Conservation (phyloP, 92 coral and sea anemone genomes). For the Porites evermanni region DNA sequence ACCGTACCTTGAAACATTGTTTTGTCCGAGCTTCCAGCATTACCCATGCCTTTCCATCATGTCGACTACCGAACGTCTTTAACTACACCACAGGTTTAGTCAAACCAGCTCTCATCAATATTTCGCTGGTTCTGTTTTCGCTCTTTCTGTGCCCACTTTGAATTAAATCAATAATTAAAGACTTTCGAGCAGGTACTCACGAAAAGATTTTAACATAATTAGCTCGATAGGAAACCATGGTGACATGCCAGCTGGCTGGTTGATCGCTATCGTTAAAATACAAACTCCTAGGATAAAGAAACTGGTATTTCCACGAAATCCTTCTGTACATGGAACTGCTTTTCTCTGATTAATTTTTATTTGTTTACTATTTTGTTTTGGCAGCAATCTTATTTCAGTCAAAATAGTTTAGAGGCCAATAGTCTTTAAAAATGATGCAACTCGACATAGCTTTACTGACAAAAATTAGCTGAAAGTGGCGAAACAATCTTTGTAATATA, state of each 20-base stretch:
- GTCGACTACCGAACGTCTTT: neutral
- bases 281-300: no score
- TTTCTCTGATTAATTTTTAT: no score
- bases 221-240: constrained; percentile 22
- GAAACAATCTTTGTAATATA: no score
- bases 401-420: no score
- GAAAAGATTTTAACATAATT: constrained; percentile 50
- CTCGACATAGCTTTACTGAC: no score
- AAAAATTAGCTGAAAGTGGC: no score
- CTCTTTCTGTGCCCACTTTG: constrained; percentile 22
- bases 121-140: constrained; percentile 22
- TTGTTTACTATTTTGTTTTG: no score
- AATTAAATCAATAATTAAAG: constrained; percentile 43
- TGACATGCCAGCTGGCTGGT: constrained; percentile 17
- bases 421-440: no score
- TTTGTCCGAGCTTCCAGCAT: constrained; percentile 63
- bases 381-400: no score
- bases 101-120: constrained; percentile 29
- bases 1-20: constrained; percentile 77
- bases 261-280: neutral
- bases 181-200: constrained; percentile 48
- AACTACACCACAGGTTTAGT: no score
- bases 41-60: constrained; percentile 75
- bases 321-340: no score
- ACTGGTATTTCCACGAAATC: neutral